Conservation (phyloP, 2,797 vertebrate species). For the Eulemur coronatus region DNA sequence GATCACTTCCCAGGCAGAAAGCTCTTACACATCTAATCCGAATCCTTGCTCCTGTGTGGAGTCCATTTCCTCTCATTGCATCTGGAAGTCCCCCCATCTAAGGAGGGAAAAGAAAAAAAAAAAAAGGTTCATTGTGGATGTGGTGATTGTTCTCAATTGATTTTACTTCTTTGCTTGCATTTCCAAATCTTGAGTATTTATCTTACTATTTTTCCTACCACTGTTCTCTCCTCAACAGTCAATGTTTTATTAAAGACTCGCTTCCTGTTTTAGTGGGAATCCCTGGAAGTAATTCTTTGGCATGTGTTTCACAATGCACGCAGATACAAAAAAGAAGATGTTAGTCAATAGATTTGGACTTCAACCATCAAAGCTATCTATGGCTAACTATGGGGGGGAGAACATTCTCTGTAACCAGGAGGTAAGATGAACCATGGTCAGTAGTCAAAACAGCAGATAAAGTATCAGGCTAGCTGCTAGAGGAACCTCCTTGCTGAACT, state of each 20-base stretch:
- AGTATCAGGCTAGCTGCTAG: background rate
- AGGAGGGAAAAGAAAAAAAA: background rate
- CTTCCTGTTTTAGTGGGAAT: background rate
- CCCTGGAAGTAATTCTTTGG: background rate
- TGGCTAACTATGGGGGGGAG: background rate
- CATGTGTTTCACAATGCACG: background rate
- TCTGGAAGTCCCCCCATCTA: background rate
- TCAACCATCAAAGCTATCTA: background rate
- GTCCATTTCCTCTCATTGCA: background rate
- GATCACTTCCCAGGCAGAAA: background rate
- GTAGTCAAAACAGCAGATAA: background rate
- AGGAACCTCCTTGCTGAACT: background rate
- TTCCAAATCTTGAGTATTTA: background rate
- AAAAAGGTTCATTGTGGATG: background rate
- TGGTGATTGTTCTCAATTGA: background rate
- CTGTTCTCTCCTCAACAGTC: background rate
- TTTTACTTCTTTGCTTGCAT: background rate
- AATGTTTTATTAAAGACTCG: background rate
- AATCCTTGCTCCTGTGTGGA: background rate
- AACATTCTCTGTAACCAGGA: background rate
- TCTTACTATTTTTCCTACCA: constrained; percentile 17
- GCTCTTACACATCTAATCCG: background rate
- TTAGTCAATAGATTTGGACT: background rate
- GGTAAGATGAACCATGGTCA: background rate
- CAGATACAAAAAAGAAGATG: background rate